A percentile compares a stretch with the other conserved stretches of the same genome.
phyloP scores from a whole-genome alignment of 2,113 vertebrate species.

The Sylvilagus bachmani region DNA sequence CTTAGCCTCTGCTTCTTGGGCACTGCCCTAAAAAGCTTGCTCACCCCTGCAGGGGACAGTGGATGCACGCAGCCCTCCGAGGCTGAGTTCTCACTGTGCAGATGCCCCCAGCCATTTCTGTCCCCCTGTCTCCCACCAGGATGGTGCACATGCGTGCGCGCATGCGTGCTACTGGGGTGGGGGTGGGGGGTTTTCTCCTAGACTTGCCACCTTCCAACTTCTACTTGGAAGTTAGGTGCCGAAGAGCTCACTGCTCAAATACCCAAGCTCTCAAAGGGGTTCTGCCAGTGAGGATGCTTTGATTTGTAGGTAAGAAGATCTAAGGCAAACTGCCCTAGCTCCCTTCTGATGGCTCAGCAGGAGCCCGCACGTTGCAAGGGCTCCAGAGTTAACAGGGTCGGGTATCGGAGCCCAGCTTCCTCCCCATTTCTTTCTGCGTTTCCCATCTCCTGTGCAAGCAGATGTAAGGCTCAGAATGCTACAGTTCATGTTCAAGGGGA shows the following conservation, averaged over 20 bases:
- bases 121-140: neutral
- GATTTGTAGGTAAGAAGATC: neutral
- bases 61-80: neutral
- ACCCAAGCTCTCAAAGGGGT: neutral
- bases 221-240: neutral
- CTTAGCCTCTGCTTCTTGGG: neutral
- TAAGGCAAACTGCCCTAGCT: neutral
- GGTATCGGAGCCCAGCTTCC: neutral
- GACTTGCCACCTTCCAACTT: neutral
- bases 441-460: neutral
- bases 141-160: too few relatives aligned
- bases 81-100: neutral
- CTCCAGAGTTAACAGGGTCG: too few relatives aligned
- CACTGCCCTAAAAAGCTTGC: neutral
- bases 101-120: neutral
- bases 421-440: too few relatives aligned
- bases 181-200: neutral
- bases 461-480: neutral
- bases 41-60: neutral
- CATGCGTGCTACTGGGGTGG: rapidly evolving
- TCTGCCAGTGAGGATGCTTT: neutral
- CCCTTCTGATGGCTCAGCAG: neutral
- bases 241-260: neutral
- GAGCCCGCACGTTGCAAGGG: neutral
- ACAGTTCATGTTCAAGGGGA: neutral